These are phyloP conservation scores for Buphagus erythrorhynchus DNA, from an alignment of 2,797 vertebrate species.

Conservation along the genomic window DNA sequence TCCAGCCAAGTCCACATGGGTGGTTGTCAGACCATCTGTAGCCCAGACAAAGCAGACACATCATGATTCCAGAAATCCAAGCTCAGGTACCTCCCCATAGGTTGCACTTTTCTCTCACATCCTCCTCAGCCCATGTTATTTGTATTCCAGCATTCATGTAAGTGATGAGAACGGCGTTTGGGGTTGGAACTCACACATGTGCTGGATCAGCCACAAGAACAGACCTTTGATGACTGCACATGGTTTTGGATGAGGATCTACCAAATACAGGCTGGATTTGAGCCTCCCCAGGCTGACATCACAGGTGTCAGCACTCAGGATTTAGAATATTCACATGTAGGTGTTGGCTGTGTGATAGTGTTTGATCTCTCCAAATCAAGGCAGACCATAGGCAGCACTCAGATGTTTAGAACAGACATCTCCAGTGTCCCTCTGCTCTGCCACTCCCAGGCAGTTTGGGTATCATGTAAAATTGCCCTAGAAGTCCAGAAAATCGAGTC, in stretches of 20 bases:
- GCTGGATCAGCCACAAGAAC: not conserved
- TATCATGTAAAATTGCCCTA: not conserved
- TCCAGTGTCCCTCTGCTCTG: not conserved
- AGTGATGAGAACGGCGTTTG: not conserved
- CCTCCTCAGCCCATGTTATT: not conserved
- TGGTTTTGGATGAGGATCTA: not conserved
- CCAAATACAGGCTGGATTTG: not conserved
- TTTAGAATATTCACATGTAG: not conserved
- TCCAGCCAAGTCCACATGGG: fast-evolving
- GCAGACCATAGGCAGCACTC: fast-evolving
- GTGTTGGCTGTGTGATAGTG: not conserved
- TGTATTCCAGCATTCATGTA: not conserved
- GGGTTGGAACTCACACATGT: fast-evolving
- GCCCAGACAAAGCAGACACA: not conserved
- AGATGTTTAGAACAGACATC: not conserved
- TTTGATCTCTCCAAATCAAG: not conserved
- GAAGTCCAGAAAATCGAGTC: not conserved
- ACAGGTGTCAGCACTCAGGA: not conserved
- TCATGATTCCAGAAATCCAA: not conserved
- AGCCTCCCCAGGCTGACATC: not conserved
- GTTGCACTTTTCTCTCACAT: not conserved
- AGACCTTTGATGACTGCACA: not conserved
- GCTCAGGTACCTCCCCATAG: not conserved
- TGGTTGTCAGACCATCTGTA: not conserved
- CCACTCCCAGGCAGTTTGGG: not conserved